phyloP scores from a whole-genome alignment of 2,113 vertebrate genomes.

The Tiliqua scincoides region DNA sequence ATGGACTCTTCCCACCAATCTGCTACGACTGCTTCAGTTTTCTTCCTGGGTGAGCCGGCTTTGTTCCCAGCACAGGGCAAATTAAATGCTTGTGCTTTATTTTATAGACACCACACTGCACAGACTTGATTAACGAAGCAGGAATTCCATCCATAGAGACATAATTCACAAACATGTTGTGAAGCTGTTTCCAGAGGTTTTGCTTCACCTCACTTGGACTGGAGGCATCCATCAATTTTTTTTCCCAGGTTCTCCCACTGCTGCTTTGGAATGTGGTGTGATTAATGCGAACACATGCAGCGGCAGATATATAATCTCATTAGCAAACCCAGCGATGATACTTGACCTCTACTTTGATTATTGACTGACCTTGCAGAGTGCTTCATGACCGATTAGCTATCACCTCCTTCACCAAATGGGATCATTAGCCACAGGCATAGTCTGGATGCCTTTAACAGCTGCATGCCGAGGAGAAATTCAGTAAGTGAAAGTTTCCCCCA shows the following conservation, averaged over 20 bases:
- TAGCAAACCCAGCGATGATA: conserved; percentile 12
- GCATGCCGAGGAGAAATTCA: not conserved
- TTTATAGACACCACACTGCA: not conserved
- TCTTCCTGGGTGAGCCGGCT: not conserved
- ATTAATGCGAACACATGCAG: conserved; percentile 17
- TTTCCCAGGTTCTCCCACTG: not conserved
- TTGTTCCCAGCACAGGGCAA: not conserved
- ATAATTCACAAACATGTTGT: not conserved
- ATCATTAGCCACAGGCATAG: conserved; percentile 45
- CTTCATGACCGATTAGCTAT: conserved; percentile 55
- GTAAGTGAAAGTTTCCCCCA: not conserved
- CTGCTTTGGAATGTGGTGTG: conserved; percentile 21
- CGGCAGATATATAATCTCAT: conserved; percentile 19
- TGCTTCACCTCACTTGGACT: not conserved
- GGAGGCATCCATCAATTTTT: not conserved
- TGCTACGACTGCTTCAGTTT: too few relatives aligned
- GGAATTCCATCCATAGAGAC: not conserved
- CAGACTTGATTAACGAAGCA: not conserved
- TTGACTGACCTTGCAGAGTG: conserved; percentile 40
- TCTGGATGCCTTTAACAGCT: not conserved
- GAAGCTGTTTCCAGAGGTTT: not conserved
- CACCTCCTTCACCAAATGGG: conserved; percentile 52
- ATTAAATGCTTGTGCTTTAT: not conserved
- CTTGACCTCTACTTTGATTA: conserved; percentile 45
- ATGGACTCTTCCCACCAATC: too few relatives aligned